A percentile compares a stretch with the other conserved stretches of the same genome.
Conservation (phyloP, 2,888 invertebrate species). For the Tenthredo amoena region DNA sequence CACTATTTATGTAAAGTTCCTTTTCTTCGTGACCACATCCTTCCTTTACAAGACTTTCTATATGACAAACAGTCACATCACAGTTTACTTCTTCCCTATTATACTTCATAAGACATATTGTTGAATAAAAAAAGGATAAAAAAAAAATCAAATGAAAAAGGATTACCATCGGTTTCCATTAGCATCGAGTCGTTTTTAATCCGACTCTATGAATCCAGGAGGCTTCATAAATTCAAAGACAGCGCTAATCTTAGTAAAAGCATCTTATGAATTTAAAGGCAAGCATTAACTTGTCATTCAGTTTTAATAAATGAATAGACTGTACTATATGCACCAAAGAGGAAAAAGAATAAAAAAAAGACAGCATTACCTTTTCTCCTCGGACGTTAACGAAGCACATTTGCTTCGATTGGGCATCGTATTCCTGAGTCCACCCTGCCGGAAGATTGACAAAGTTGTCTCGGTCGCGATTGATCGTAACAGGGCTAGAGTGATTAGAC, state of each 20-base stretch:
- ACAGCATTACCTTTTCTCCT: conserved; percentile 78
- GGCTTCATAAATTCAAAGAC: not conserved
- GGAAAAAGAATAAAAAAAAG: not conserved
- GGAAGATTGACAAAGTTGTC: conserved; percentile 73
- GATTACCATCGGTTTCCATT: not conserved
- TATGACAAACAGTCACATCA: not conserved
- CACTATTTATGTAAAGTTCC: conserved; percentile 31
- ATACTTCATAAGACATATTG: not conserved
- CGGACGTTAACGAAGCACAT: conserved; percentile 79
- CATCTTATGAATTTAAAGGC: not conserved
- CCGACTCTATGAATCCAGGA: not conserved
- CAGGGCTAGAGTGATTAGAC: conserved; percentile 64
- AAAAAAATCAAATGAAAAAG: not conserved
- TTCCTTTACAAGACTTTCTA: conserved; percentile 1
- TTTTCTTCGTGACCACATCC: conserved; percentile 47
- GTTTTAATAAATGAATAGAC: not conserved
- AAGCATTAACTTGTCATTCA: not conserved
- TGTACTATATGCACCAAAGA: not conserved
- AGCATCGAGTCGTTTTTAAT: not conserved
- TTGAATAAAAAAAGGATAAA: not conserved
- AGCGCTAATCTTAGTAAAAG: not conserved
- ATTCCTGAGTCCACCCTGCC: conserved; percentile 78
- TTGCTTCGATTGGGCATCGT: conserved; percentile 74
- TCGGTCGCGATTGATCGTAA: conserved; percentile 58
- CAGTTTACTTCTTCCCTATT: not conserved